Percentiles rank a stretch among this genome's conserved stretches.
Conservation (phyloP, 2,113 vertebrate species). For the Monopterus albus region DNA sequence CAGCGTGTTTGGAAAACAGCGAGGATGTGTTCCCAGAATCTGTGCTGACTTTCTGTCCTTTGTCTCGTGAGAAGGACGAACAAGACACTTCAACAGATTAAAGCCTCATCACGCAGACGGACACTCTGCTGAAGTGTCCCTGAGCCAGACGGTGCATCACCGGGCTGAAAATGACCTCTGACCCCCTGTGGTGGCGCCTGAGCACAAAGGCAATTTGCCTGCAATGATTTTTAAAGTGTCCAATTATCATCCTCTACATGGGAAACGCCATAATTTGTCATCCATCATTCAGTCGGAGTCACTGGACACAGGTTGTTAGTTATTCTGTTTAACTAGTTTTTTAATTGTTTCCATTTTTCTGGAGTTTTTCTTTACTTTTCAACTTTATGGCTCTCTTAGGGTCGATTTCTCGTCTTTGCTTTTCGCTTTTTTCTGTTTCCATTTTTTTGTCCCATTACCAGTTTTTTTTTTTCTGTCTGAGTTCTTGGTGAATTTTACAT, state of each 20-base stretch:
- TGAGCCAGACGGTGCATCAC: background rate
- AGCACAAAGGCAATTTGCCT: slow-evolving; percentile 23
- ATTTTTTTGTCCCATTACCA: too few relatives aligned
- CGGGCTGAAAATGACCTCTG: background rate
- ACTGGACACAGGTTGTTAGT: too few relatives aligned
- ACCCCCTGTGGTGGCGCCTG: background rate
- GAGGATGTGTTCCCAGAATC: too few relatives aligned
- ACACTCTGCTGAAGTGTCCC: slow-evolving; percentile 3
- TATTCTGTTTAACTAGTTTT: background rate
- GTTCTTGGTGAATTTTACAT: too few relatives aligned
- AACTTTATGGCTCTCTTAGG: too few relatives aligned
- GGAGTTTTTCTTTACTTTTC: too few relatives aligned
- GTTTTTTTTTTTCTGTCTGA: too few relatives aligned
- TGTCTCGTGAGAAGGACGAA: slow-evolving; percentile 3
- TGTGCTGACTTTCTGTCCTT: too few relatives aligned
- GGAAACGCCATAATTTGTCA: slow-evolving; percentile 38
- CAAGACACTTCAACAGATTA: background rate
- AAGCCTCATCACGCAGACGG: background rate
- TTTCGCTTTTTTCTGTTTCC: too few relatives aligned
- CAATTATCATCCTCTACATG: slow-evolving; percentile 26
- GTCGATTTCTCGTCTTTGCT: too few relatives aligned
- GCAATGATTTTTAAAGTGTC: slow-evolving; percentile 41
- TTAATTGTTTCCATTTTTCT: too few relatives aligned
- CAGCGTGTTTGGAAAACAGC: too few relatives aligned
- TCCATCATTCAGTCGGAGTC: slow-evolving; percentile 51